Conservation (phyloP, 2,797 vertebrate species). For the Mallotus villosus region DNA sequence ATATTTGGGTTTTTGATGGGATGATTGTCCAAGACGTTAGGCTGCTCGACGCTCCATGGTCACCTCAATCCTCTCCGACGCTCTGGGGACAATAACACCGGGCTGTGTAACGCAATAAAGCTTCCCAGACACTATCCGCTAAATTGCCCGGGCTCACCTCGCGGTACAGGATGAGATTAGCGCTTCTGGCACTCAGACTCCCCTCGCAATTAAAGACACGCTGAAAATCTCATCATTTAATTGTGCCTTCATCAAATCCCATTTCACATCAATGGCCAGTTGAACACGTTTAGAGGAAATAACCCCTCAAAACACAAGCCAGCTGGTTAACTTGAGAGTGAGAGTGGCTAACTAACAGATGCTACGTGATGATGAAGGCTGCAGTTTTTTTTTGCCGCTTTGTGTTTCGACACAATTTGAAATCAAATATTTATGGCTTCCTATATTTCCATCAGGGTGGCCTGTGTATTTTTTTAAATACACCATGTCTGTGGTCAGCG, state of each 20-base stretch:
- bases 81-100: constrained; percentile 31
- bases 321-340: not conserved
- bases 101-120: constrained; percentile 39
- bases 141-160: constrained; percentile 24
- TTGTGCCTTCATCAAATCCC: constrained; percentile 2
- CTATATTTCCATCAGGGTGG: not conserved
- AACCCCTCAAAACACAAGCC: not conserved
- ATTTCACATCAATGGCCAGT: constrained; percentile 18
- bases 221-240: constrained; percentile 33
- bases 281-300: not conserved
- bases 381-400: not conserved
- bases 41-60: not conserved
- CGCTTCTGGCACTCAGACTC: not conserved
- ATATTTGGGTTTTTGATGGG: constrained; percentile 18
- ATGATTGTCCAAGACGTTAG: constrained; percentile 18
- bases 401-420: not conserved
- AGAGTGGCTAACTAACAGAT: too few species aligned
- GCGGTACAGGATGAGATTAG: constrained; percentile 44
- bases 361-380: not conserved
- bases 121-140: constrained; percentile 26
- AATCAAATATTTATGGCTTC: constrained; percentile 22
- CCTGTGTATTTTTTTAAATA: constrained; percentile 2
- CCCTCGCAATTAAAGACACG: constrained; percentile 38
- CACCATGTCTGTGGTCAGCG: constrained; percentile 3
- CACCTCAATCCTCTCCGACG: constrained; percentile 8